Conservation (phyloP, 2,888 invertebrate species). For the Bugulina stolonifera region DNA sequence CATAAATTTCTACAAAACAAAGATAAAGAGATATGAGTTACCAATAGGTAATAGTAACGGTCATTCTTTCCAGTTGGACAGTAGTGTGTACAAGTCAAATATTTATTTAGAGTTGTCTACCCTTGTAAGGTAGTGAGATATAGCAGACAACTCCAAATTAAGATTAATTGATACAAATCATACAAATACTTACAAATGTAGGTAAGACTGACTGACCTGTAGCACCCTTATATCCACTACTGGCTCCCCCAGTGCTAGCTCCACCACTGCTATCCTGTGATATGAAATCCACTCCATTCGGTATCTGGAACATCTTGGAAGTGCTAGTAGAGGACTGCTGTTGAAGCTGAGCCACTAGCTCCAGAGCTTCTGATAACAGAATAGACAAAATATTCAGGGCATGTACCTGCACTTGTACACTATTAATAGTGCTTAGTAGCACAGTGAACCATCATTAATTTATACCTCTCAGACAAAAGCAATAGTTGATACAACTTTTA, state of each 20-base stretch:
- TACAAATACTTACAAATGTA: not conserved
- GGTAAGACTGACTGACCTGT: not conserved
- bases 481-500: too few species aligned
- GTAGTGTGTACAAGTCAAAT: too few species aligned
- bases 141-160: not conserved
- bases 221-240: not conserved
- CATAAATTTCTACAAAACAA: not conserved
- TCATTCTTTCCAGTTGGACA: too few species aligned
- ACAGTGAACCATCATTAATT: too few species aligned
- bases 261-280: not conserved
- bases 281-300: not conserved
- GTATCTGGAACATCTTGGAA: not conserved
- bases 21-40: too few species aligned
- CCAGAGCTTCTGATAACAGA: conserved; percentile 9
- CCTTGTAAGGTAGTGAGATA: too few species aligned
- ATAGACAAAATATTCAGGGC: too few species aligned
- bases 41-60: too few species aligned
- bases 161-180: not conserved
- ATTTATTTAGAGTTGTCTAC: too few species aligned
- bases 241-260: not conserved
- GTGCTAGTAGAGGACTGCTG: conserved; percentile 15
- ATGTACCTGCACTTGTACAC: too few species aligned
- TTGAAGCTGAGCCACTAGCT: conserved; percentile 19
- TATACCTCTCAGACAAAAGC: too few species aligned
- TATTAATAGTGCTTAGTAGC: too few species aligned